phyloP scores from a whole-genome alignment of 2,888 invertebrate species.

The Phrixothrix hirtus region DNA sequence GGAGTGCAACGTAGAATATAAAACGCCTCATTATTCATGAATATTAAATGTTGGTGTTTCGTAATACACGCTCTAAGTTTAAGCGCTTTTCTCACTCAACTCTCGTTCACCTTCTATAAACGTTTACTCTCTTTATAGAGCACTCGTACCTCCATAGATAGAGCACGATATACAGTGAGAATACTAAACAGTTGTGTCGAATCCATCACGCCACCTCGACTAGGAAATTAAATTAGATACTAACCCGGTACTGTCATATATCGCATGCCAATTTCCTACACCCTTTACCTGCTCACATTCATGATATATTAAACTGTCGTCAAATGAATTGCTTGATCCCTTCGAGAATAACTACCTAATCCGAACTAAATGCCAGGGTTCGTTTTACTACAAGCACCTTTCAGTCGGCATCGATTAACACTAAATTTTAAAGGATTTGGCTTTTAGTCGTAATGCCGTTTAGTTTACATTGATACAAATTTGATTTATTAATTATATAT shows the following conservation, averaged over 20 bases:
- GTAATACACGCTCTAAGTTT: conserved; percentile 26
- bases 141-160: conserved; percentile 22
- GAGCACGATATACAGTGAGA: conserved; percentile 26
- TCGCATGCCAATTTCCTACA: conserved; percentile 49
- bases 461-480: too few species aligned
- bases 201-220: conserved; percentile 46
- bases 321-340: conserved; percentile 28
- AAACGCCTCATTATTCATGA: conserved; percentile 22
- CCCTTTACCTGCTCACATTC: conserved; percentile 23
- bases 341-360: conserved; percentile 23
- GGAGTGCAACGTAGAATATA: conserved; percentile 17
- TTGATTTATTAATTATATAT: too few species aligned
- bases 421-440: conserved; percentile 3
- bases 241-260: conserved; percentile 47
- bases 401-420: not conserved
- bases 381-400: too few species aligned
- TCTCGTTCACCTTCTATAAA: conserved; percentile 41
- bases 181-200: conserved; percentile 43
- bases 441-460: too few species aligned
- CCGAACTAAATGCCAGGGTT: conserved; percentile 8
- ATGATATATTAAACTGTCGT: conserved; percentile 26
- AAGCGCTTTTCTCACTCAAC: conserved; percentile 28
- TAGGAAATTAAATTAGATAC: conserved; percentile 49
- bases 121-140: conserved; percentile 41
- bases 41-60: conserved; percentile 18